Evolutionary conservation across 1,140 invertebrate genomes (phyloP), one percentile per base, ranked within the genome.

Genomic region (Zaprionus ornatus): DNA sequence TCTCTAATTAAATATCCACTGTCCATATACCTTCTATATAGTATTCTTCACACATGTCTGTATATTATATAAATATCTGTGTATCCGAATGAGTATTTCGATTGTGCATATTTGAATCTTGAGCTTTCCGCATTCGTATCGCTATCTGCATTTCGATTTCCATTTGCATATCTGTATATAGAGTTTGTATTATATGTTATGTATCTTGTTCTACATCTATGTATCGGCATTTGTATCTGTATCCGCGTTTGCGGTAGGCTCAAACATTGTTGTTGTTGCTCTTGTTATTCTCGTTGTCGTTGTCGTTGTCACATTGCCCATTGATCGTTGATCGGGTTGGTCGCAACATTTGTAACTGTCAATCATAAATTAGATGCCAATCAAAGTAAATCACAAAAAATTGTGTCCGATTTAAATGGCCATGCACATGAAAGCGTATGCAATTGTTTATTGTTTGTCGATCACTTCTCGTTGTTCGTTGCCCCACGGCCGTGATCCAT

Each of bases 321-420:
- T 61, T 74, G 72, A 63, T 35, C 59, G 55, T 70, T 61, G 57
- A 19, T 35, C 42, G 67, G 23, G 55, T 13, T 73, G 55, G 62
- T 23, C 70, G 66, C 66, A 84, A 85, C 72, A 77, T 88, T 87
- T 88, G 84, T 78, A 87, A 80, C 84, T 87, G 84, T 87, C 84
- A 87, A 87, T 87, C 84, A 87, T 87, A 87, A 87, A 87, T 87
- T 88, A 73, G 84, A 78, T 83, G 84, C 71, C 84, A 87, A 88
- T 87, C 84, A 87, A 87, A 83, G 70, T 82, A 69, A 87, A 88
- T 87, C 73, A 83, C 73, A 70, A 87, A 75, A 81, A 78, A 81
- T 78, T 85, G 74, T 77, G 56, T 42, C 76, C 80, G 77, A 87
- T 87, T 84, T 88, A 80, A 88, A 87, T 86, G 72, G 76, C 75